Base-by-base conservation (phyloP, 2,113 vertebrate genomes). In the Bagarius yarrelli region DNA sequence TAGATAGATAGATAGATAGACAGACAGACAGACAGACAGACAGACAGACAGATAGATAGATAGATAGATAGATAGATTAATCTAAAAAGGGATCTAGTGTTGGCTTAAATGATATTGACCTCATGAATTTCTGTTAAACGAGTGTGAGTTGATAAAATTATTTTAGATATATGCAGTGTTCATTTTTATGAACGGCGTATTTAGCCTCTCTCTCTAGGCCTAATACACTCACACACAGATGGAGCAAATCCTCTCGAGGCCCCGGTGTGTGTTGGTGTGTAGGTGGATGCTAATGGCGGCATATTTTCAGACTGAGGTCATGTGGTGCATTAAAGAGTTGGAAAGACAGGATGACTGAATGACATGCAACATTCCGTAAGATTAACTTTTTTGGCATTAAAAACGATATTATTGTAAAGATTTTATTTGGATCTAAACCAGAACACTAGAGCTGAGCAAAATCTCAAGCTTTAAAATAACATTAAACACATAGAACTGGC, bases 201-300 rank as follows among this genome's bases (percentile, higher is more conserved):
- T 71, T 27, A n/a, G n/a, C 18, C 1, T n/a, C 13, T 70, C 23
- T 27, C 14, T 50, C 23, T 67, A 4, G 4, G 36, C 21, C 44
- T 47, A 66, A 34, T 12, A 34, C 32, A 44, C 66, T 44, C 19
- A 67, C 64, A 69, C 36, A 47, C 69, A 72, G 69, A 72, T 30
- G 47, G 69, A 72, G 16, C 16, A 12, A 47, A 53, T 72, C 27
- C 47, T 72, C 69, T 53, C 6, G 47, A 32, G 69, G 47, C 25
- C 52, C 21, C 47, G 3, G 47, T 71, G 47, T 70, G 40, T 70
- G 18, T 27, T 50, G 67, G 88, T 91, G 86, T 90, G 90, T 86
- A 85, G 86, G 56, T 81, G 60, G 76, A 84, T 85, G 83, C 89
- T 90, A 91, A 92, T 89, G 88, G 90, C 59, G 79, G 25, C 84